Evolutionary conservation across 2,888 invertebrate species (phyloP).

Genomic region (Tetragonula carbonaria): DNA sequence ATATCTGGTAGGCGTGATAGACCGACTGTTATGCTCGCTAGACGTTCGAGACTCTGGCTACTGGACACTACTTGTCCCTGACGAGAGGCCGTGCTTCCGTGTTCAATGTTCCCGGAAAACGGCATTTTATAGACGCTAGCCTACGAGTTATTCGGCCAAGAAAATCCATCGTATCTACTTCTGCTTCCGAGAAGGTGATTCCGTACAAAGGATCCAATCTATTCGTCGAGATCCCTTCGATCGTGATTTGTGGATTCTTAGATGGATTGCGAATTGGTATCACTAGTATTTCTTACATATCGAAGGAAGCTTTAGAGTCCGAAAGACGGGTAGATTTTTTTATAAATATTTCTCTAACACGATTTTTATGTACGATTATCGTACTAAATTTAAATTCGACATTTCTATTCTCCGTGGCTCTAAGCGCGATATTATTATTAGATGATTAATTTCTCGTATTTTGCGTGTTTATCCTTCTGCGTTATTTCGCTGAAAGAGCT

Average conservation of each 20-base stretch:
- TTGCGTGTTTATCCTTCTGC: no score
- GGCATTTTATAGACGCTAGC: conserved; percentile 40
- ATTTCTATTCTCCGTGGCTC: not conserved
- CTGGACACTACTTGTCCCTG: conserved; percentile 61
- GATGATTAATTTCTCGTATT: no score
- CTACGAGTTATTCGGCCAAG: conserved; percentile 42
- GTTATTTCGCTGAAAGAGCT: no score
- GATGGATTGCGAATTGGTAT: conserved; percentile 26
- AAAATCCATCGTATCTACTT: conserved; percentile 35
- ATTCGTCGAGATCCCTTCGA: not conserved
- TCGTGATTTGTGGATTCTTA: conserved; percentile 17
- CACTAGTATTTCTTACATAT: not conserved
- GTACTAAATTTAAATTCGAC: not conserved
- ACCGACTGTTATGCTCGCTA: conserved; percentile 66
- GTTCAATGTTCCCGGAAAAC: conserved; percentile 59
- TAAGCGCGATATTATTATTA: not conserved
- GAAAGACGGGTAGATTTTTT: not conserved
- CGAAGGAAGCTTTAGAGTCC: not conserved
- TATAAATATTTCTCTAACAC: not conserved
- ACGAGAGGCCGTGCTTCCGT: conserved; percentile 56
- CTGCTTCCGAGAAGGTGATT: conserved; percentile 33
- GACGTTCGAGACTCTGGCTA: conserved; percentile 58
- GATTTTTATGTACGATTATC: not conserved
- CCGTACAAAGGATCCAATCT: conserved; percentile 11
- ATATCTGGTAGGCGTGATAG: conserved; percentile 73